Evolutionary conservation across 2,113 vertebrate genomes (phyloP).

Genomic region (Probosciger aterrimus): DNA sequence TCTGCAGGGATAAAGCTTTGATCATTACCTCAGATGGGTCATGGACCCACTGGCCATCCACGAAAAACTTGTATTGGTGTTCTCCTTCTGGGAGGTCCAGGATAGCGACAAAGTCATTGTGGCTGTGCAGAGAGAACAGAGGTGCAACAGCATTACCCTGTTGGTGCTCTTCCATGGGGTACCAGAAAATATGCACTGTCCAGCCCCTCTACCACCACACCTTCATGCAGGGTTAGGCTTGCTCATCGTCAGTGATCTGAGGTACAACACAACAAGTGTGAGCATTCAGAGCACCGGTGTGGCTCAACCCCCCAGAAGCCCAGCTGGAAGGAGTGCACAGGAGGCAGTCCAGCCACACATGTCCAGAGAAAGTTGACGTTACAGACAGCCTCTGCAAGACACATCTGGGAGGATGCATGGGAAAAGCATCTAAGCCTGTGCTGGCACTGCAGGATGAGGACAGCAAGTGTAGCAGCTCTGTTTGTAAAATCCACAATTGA

Average conservation of each 20-base stretch:
- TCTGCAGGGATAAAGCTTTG: neutral
- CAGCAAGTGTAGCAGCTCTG: neutral
- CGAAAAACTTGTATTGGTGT: constrained; percentile 98
- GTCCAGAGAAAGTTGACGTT: fast-evolving
- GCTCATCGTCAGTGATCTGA: neutral
- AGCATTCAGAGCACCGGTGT: neutral
- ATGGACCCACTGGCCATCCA: constrained; percentile 98
- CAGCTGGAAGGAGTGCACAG: neutral
- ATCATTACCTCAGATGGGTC: constrained; percentile 89
- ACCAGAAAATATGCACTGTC: neutral
- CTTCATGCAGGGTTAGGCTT: neutral
- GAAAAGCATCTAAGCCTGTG: neutral
- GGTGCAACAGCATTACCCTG: neutral
- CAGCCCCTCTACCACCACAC: neutral
- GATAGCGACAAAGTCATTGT: constrained; percentile 97
- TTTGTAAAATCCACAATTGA: neutral
- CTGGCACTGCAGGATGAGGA: neutral
- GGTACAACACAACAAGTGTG: fast-evolving
- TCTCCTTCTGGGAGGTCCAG: constrained; percentile 96
- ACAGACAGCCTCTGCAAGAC: neutral
- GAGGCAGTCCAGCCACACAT: neutral
- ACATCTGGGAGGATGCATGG: fast-evolving
- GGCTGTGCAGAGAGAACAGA: constrained; percentile 74
- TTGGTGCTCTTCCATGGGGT: neutral
- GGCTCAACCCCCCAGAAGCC: neutral